Evolutionary conservation across 2,113 vertebrate species (phyloP), one percentile per base, ranked within the genome.

Genomic region (Vombatus ursinus): DNA sequence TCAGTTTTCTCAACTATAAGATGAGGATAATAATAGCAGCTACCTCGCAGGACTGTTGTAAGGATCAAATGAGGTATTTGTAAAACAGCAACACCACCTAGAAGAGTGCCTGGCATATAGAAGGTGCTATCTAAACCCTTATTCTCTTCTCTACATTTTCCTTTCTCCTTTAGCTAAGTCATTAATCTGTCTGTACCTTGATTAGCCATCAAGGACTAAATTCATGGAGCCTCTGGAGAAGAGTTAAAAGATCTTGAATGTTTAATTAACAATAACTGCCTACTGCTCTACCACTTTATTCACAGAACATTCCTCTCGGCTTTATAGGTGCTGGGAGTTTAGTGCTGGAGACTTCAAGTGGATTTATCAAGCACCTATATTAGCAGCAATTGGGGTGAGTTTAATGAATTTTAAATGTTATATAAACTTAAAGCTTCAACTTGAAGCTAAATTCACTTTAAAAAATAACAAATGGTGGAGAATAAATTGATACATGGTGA

Each of bases 291-390:
- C 8, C 12, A 54, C 3, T 84, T 90, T 96, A 48, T 91, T 97
- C 48, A 97, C 48, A 47, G 84, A 84, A 95, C 1, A 0, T 51
- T 93, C 48, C 94, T 91, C 90, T 92, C 84, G 23, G 23, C 94
- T 51, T 96, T 97, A 92, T 97, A 99, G 99, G 96, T 99, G 99
- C 98, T 99, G 99, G 99, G 99, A 99, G 96, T 97, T 99, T 54
- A 99, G 98, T 95, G 99, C 99, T 89, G 99, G 99, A 48, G 98
- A 99, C 94, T 98, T 99, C 91, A 99, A 99, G 96, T 99, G 99
- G 99, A 99, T 99, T 97, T 99, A 99, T 93, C 99, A 99, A 97
- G 99, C 99, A 52, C 99, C 99, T 61, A 99, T 99, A 95, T 97
- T 99, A 97, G 98, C 98, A 96, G 99, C 99, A 90, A 99, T 99